Conservation (phyloP, 2,797 vertebrate genomes). For the Cichlasoma orientale region DNA sequence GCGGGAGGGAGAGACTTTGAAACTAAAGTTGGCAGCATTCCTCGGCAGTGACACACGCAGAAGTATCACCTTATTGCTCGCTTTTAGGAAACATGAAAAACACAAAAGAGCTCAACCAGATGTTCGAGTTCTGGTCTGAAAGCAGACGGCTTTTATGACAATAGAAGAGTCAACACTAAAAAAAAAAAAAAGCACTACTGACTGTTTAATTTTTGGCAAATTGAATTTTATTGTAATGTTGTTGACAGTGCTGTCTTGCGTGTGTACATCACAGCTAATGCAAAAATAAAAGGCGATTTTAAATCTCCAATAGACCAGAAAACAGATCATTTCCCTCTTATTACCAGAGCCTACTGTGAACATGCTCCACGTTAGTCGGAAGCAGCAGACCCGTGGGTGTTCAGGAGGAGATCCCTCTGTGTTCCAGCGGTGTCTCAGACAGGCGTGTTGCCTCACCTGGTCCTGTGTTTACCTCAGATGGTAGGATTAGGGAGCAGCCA, state of each 20-base stretch:
- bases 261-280: neutral
- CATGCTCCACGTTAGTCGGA: slow-evolving; percentile 16
- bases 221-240: neutral
- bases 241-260: neutral
- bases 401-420: slow-evolving; percentile 56
- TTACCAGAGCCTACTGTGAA: neutral
- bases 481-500: slow-evolving; percentile 75
- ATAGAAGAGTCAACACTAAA: neutral
- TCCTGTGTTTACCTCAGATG: slow-evolving; percentile 78
- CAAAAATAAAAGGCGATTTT: neutral
- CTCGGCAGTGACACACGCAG: slow-evolving; percentile 56
- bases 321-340: neutral
- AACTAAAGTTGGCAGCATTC: slow-evolving; percentile 73
- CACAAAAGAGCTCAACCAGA: slow-evolving; percentile 52
- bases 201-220: neutral
- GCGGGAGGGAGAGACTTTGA: slow-evolving; percentile 58
- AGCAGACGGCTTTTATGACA: neutral
- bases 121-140: slow-evolving; percentile 43
- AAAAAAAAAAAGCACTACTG: neutral
- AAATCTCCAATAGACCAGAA: slow-evolving; percentile 3
- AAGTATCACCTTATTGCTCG: slow-evolving; percentile 62
- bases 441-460: slow-evolving; percentile 76
- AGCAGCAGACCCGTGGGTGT: slow-evolving; percentile 29
- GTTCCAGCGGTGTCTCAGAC: slow-evolving; percentile 67
- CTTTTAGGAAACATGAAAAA: slow-evolving; percentile 38